These are phyloP conservation scores for Sphecodes monilicornis DNA, from an alignment of 2,888 invertebrate genomes.

Conservation along the genomic window DNA sequence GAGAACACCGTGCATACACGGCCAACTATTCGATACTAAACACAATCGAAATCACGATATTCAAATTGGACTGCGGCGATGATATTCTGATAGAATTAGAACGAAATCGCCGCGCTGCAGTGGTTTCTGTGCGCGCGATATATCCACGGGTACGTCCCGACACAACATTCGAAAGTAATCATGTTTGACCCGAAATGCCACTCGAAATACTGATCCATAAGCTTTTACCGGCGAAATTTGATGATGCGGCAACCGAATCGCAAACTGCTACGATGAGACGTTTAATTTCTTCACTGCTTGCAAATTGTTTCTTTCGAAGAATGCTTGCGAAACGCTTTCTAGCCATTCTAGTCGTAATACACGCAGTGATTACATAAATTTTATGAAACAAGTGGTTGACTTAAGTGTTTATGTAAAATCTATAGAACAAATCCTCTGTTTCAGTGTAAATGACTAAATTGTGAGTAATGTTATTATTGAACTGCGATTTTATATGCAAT, in stretches of 20 bases:
- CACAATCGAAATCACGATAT: background rate
- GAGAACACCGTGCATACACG: background rate
- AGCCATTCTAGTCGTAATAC: background rate
- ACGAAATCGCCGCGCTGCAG: background rate
- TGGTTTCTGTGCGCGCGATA: background rate
- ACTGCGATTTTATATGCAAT: background rate
- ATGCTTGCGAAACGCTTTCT: slow-evolving; percentile 8
- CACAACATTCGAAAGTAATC: background rate
- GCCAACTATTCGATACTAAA: background rate
- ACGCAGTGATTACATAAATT: background rate
- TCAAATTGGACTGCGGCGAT: background rate
- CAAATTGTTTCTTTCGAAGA: background rate
- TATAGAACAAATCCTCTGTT: background rate
- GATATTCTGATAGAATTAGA: slow-evolving; percentile 6
- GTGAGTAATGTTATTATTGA: background rate
- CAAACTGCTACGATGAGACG: background rate
- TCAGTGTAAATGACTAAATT: background rate
- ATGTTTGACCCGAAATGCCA: slow-evolving; percentile 6
- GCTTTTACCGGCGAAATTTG: background rate
- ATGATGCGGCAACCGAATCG: slow-evolving; percentile 5
- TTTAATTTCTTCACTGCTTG: background rate
- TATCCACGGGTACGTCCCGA: background rate
- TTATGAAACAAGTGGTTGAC: background rate
- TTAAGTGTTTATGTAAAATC: background rate
- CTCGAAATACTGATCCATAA: background rate